Evolutionary conservation across 1,140 invertebrate species (phyloP).

Genomic region (Reticulitermes speratus): DNA sequence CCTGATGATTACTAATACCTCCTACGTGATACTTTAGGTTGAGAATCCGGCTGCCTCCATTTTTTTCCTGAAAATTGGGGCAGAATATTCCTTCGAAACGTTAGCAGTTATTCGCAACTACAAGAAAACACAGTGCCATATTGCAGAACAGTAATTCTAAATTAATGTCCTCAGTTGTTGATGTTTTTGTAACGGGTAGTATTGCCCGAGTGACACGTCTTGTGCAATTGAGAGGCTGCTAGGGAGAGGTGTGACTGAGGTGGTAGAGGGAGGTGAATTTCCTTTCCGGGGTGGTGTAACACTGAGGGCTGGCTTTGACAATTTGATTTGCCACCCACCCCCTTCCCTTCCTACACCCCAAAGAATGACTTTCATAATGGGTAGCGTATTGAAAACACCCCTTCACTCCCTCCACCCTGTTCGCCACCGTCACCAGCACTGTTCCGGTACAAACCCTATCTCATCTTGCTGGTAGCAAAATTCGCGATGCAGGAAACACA

Average conservation of each 20-base stretch:
- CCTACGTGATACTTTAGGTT: no score
- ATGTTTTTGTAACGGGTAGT: neutral
- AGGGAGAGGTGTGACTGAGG: neutral
- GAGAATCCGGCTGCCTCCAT: no score
- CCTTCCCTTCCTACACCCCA: neutral
- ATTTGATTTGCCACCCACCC: constrained; percentile 30
- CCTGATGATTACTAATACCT: no score
- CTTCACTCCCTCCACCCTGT: neutral
- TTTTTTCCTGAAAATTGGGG: no score
- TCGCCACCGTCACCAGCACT: neutral
- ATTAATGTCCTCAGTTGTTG: no score
- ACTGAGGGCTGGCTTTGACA: constrained; percentile 22
- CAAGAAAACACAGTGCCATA: no score
- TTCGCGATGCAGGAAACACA: neutral
- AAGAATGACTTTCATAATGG: constrained; percentile 33
- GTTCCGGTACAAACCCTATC: neutral
- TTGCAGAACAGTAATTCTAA: no score
- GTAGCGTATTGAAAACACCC: constrained; percentile 30
- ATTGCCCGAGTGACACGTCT: neutral
- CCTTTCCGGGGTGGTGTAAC: constrained; percentile 23
- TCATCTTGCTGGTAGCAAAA: neutral
- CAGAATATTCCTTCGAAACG: no score
- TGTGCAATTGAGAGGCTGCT: constrained; percentile 1
- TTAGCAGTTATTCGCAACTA: no score
- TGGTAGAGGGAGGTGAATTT: constrained; percentile 21